phyloP scores from a whole-genome alignment of 1,140 invertebrate species.

The Drosophila ogumai region DNA sequence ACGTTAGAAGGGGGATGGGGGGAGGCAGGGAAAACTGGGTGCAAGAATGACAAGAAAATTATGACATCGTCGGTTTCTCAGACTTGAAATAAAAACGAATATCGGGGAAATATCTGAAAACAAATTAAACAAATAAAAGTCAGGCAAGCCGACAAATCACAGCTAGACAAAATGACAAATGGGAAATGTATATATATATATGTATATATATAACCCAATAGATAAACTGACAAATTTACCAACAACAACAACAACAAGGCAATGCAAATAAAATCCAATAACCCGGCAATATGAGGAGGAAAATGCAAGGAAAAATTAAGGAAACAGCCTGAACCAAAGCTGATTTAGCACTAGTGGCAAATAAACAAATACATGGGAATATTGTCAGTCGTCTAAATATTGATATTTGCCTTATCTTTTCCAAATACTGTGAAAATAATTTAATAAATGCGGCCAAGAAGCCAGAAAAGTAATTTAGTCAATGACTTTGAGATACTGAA shows the following conservation, averaged over 20 bases:
- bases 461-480: neutral
- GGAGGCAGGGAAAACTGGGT: neutral
- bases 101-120: neutral
- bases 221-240: conserved; percentile 1
- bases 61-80: conserved; percentile 8
- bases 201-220: neutral
- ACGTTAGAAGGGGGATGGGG: neutral
- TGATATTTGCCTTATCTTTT: conserved; percentile 10
- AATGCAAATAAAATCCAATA: conserved; percentile 25
- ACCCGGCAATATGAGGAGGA: neutral
- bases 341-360: conserved; percentile 28
- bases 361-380: conserved; percentile 13
- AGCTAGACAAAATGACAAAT: conserved; percentile 31
- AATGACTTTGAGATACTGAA: neutral
- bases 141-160: conserved; percentile 38
- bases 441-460: neutral
- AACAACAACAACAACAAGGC: too few relatives aligned
- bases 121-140: conserved; percentile 43
- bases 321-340: conserved; percentile 11
- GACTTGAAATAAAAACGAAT: neutral
- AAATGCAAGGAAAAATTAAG: conserved; percentile 12
- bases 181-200: neutral
- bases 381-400: conserved; percentile 7
- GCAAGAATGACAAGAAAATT: neutral
- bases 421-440: neutral